Base-by-base conservation (phyloP, 1,140 invertebrate species). In the Orius insidiosus region DNA sequence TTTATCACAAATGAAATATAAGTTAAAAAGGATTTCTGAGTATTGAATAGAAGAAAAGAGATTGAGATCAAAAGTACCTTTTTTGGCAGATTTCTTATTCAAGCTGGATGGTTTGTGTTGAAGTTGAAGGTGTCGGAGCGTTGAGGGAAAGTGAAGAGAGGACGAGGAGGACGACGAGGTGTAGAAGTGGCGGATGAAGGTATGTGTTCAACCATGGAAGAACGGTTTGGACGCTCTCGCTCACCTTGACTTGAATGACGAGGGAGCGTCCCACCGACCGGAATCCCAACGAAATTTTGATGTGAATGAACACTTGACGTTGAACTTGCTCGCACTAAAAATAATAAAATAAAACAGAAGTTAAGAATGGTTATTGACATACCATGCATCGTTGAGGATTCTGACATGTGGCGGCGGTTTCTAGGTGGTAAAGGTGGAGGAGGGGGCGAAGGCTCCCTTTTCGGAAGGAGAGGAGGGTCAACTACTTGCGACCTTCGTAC, bases 401-500 rank as follows among this genome's bases (percentile, higher is more conserved):
- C 43, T 55, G 53, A 68, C 66, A 59, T 70, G 66, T 56, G 36
- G 68, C 69, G 49, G 51, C 58, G 38, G 68, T 56, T 42, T 66
- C 67, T 16, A 60, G 58, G 40, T 9, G 63, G 60, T 0, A 60
- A 58, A 11, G 66, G 64, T 47, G 63, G 53, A 16, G 59, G 61
- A 10, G 67, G 63, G 24, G 65, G 63, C 5, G 67, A 68, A 42
- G 66, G 70, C 15, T 37, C 33, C 16, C 46, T 41, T n/a, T 24
- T 10, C n/a, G 36, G 36, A 30, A 38, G 36, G 5, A 47, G 36
- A 11, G 19, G 5, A 11, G 50, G n/a, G 58, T 13, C 59, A 62
- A 49, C 78, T 75, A 9, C 71, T 52, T 78, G 75, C 43, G 72
- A 60, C 50, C 69, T 67, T 40, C 70, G 56, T 7, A 36, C 43